Conservation (phyloP, 2,797 vertebrate species). For the Benthosema pterotum region DNA sequence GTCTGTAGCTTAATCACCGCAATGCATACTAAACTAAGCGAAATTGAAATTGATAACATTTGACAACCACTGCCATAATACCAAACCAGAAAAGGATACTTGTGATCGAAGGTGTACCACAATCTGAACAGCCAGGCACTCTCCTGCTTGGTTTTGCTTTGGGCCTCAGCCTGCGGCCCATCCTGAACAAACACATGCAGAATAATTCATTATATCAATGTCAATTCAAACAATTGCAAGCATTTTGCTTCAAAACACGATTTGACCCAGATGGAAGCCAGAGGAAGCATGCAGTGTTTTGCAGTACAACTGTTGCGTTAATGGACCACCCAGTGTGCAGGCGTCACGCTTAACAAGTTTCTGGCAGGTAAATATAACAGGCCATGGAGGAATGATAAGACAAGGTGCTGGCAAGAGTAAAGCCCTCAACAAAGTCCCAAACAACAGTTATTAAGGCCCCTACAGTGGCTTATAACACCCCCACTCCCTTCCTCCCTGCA, state of each 20-base stretch:
- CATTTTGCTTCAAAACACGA: neutral
- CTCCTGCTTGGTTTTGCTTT: constrained; percentile 93
- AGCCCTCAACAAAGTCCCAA: neutral
- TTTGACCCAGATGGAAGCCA: neutral
- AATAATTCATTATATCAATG: neutral
- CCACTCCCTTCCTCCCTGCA: neutral
- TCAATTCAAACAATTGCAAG: neutral
- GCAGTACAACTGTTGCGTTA: constrained; percentile 4
- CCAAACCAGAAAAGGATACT: constrained; percentile 89
- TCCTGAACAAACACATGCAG: constrained; percentile 77
- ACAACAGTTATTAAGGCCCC: too few species aligned
- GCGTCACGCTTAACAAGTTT: neutral
- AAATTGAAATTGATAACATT: too few species aligned
- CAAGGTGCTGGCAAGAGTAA: neutral
- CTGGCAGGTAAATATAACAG: neutral
- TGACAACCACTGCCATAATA: neutral
- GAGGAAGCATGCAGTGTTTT: neutral
- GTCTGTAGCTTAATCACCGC: too few species aligned
- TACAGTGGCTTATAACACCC: too few species aligned
- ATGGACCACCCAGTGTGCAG: constrained; percentile 1
- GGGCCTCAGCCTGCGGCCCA: constrained; percentile 80
- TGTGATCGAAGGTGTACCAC: constrained; percentile 98
- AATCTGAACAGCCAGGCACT: constrained; percentile 97
- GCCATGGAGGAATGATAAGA: constrained; percentile 1
- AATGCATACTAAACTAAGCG: too few species aligned